phyloP scores from a whole-genome alignment of 2,797 vertebrate species.

The Schizopygopsis pylzovi region DNA sequence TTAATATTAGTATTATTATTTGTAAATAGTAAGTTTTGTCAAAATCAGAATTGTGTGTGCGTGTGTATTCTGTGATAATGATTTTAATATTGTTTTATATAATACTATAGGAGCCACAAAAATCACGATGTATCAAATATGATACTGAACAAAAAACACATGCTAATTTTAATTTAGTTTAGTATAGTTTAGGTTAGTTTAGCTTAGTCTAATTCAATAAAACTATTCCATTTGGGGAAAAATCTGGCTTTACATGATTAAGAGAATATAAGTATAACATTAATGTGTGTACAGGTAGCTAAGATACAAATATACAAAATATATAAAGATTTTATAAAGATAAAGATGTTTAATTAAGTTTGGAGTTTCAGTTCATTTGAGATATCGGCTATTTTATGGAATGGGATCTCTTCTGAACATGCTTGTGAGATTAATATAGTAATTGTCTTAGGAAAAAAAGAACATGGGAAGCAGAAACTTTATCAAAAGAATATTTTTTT shows the following conservation, averaged over 20 bases:
- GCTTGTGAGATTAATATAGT: neutral
- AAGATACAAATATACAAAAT: too few species aligned
- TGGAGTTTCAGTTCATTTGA: neutral
- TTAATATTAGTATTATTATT: too few species aligned
- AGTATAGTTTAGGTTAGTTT: too few species aligned
- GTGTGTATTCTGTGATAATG: neutral
- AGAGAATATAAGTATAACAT: neutral
- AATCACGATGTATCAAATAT: neutral
- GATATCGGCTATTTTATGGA: neutral
- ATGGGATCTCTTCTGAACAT: neutral
- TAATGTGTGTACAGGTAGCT: neutral
- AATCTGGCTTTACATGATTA: neutral
- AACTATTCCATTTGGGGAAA: neutral
- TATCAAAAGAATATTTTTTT: neutral
- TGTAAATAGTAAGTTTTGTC: too few species aligned
- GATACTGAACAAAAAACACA: neutral
- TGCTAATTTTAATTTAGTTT: neutral
- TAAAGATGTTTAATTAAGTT: neutral
- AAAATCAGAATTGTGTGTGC: neutral
- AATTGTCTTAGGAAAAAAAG: neutral
- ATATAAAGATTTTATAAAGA: neutral
- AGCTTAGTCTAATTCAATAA: neutral
- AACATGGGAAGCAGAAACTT: neutral
- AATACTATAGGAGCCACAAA: neutral
- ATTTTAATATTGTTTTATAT: neutral